Conservation (phyloP, 2,888 invertebrate genomes). For the Caenorhabditis macrosperma region DNA sequence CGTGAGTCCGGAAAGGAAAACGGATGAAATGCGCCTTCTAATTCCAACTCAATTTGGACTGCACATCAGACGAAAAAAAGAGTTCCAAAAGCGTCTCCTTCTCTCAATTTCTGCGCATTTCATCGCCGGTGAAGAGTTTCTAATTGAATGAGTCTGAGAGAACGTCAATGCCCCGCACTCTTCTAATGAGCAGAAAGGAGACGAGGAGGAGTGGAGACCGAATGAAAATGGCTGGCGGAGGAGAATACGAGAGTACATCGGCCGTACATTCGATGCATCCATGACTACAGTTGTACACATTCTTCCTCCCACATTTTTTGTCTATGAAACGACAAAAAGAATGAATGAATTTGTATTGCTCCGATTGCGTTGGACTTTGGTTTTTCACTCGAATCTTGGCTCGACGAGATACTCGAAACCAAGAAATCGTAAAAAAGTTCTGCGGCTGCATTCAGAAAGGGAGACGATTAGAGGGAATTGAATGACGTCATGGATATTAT, state of each 20-base stretch:
- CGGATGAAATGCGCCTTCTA: slow-evolving; percentile 34
- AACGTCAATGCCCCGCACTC: slow-evolving; percentile 18
- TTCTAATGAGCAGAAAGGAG: neutral
- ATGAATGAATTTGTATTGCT: too few relatives aligned
- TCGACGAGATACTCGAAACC: too few relatives aligned
- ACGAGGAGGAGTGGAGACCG: neutral
- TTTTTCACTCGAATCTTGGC: too few relatives aligned
- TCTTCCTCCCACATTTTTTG: neutral
- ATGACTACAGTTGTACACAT: slow-evolving; percentile 3
- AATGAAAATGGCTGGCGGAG: neutral
- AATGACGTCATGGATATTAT: neutral
- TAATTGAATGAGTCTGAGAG: slow-evolving; percentile 38
- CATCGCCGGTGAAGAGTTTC: slow-evolving; percentile 34
- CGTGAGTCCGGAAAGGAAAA: slow-evolving; percentile 6
- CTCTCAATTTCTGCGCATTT: slow-evolving; percentile 1
- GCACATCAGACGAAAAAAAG: slow-evolving; percentile 34
- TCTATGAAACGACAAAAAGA: too few relatives aligned
- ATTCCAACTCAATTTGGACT: slow-evolving; percentile 43
- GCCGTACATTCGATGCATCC: neutral
- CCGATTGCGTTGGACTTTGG: too few relatives aligned
- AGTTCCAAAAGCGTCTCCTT: slow-evolving; percentile 8
- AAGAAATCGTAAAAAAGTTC: too few relatives aligned
- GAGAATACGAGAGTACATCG: neutral
- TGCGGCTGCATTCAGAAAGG: too few relatives aligned
- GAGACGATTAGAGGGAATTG: neutral